Evolutionary conservation across 1,140 invertebrate species (phyloP), one percentile per base, ranked within the genome.

Genomic region (Aphidius ervi): DNA sequence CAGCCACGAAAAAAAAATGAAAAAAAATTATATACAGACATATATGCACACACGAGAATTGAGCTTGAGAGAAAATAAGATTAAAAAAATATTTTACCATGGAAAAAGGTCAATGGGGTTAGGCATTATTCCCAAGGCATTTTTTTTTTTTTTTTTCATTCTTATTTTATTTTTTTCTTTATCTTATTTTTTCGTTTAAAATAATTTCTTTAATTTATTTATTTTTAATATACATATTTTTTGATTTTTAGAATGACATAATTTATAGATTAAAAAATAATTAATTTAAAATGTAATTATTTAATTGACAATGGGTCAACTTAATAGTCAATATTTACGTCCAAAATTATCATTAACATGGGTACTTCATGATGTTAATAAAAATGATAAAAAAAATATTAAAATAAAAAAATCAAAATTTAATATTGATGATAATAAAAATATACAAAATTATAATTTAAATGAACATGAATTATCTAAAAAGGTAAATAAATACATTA

Each of bases 291-390:
- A 74, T 68, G 67, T 59, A 66, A 68, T 56, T 37, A 64, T 53
- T 65, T n/a, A 68, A 54, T 47, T 62, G 63, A 73, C 65, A 56
- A 83, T 83, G 82, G 82, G 82, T 66, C 81, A 83, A 70, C 78
- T 79, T 63, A 70, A 81, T 56, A 82, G 82, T 65, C 65, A 70
- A 9, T 71, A 82, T 52, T 81, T 84, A 65, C 82, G 85, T 65
- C 87, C 87, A 58, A 87, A 87, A 73, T 85, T 88, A 71, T 87
- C 86, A 46, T 74, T 88, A 46, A 87, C 86, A 10, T 88, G 87
- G 86, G 85, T 87, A 54, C 73, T 88, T 7, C 82, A 2, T 49
- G 40, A 42, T n/a, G 10, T 9, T 39, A 31, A 41, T 7, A 40
- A 9, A 4, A 9, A 41, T 20, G 23, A 45, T 23, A 31, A 52